Evolutionary conservation across 2,888 invertebrate genomes (phyloP), one percentile per base, ranked within the genome.

Genomic region (Lissocephala sabroskyi): DNA sequence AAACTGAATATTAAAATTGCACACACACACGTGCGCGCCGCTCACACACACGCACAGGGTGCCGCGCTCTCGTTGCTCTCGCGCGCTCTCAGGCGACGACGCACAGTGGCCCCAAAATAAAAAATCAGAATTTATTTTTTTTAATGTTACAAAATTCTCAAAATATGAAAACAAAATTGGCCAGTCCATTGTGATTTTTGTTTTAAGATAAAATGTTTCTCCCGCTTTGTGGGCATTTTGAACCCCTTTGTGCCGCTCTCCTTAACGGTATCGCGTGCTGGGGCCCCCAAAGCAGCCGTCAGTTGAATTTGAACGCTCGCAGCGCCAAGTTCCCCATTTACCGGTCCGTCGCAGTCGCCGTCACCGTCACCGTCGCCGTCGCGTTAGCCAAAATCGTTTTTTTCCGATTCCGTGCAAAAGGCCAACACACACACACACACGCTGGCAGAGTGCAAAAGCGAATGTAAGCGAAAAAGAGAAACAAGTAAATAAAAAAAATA

Each of bases 241-340:
- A n/a, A n/a, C n/a, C n/a, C n/a, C n/a, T n/a, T n/a, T n/a, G n/a
- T n/a, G n/a, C n/a, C n/a, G 19, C 32, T 18, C 39, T 40, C 51
- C 51, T 48, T 62, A 62, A 71, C 67, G 66, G 75, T 71, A 67
- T 76, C 53, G 50, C 52, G 45, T 55, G 56, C 59, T 68, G 58
- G 45, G 46, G 58, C 45, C 49, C 52, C 30, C 50, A 45, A 57
- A 48, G 59, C 49, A 48, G 59, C 41, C 52, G 43, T 53, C 63
- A 66, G 64, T 71, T 53, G 59, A 55, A 52, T 57, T 59, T 55
- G 40, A 57, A 57, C 58, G 46, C 75, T 70, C 73, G 56, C 60
- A 63, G 54, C 54, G 65, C 23, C 56, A 65, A 56, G 39, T 23
- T 3, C 23, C 7, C 7, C 4, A 3, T 23, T 7, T 23, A 23